Conservation (phyloP, 1,140 invertebrate genomes). For the Diorhabda elongata region DNA sequence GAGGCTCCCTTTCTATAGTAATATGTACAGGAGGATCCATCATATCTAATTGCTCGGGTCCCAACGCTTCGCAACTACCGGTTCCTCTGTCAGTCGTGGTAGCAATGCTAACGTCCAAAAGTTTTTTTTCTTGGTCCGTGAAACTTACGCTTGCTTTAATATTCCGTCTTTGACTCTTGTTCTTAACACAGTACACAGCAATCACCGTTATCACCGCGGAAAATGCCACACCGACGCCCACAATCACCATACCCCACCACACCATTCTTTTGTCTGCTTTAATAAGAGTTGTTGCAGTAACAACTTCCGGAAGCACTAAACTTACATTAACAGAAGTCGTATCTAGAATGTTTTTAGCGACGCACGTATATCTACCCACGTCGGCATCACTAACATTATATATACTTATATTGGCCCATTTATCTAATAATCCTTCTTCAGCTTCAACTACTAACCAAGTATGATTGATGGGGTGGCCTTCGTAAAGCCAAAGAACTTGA, state of each 20-base stretch:
- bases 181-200: constrained; percentile 56
- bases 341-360: constrained; percentile 71
- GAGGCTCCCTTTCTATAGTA: constrained; percentile 66
- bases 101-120: constrained; percentile 73
- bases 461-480: constrained; percentile 58
- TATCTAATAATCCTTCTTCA: constrained; percentile 49
- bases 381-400: constrained; percentile 71
- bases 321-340: constrained; percentile 64
- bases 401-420: constrained; percentile 70
- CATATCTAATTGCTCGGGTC: constrained; percentile 46
- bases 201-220: constrained; percentile 52
- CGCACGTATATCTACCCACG: constrained; percentile 76
- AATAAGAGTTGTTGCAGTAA: constrained; percentile 59
- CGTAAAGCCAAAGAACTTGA: constrained; percentile 75
- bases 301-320: constrained; percentile 66
- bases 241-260: constrained; percentile 55
- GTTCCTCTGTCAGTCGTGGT: constrained; percentile 67
- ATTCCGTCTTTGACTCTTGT: constrained; percentile 58
- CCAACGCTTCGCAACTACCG: constrained; percentile 57
- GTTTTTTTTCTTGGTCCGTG: constrained; percentile 78
- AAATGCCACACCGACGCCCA: constrained; percentile 50
- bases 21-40: constrained; percentile 64
- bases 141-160: constrained; percentile 72
- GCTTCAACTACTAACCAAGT: constrained; percentile 48
- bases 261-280: constrained; percentile 58